Evolutionary conservation across 1,140 invertebrate species (phyloP).

Genomic region (Drosophila pandora): DNA sequence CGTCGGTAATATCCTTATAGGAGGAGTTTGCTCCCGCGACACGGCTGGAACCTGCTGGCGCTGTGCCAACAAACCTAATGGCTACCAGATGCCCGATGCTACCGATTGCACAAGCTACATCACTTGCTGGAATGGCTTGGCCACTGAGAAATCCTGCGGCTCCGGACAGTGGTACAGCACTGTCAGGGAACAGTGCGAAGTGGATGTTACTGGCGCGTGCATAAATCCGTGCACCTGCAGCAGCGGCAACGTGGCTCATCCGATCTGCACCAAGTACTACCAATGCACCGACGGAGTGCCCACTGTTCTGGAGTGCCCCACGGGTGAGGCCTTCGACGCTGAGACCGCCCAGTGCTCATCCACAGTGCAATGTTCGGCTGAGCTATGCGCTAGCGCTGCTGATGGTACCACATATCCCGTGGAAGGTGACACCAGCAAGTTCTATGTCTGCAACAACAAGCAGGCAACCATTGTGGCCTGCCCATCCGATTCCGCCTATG

Average conservation of each 20-base stretch:
- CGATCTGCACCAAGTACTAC: conserved; percentile 69
- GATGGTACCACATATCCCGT: conserved; percentile 35
- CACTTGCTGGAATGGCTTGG: conserved; percentile 55
- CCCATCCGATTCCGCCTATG: conserved; percentile 9
- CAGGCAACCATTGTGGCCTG: conserved; percentile 38
- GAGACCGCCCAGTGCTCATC: conserved; percentile 26
- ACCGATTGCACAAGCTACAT: conserved; percentile 57
- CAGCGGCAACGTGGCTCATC: conserved; percentile 57
- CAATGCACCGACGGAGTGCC: conserved; percentile 60
- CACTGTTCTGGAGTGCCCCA: conserved; percentile 48
- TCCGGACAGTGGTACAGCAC: conserved; percentile 54
- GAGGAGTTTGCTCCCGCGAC: conserved; percentile 52
- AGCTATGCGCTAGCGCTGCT: conserved; percentile 17
- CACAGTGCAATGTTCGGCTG: conserved; percentile 26
- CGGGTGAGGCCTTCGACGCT: conserved; percentile 44
- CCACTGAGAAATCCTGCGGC: conserved; percentile 27
- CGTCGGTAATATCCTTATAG: conserved; percentile 60
- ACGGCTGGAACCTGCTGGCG: conserved; percentile 53
- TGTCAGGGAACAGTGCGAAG: conserved; percentile 20
- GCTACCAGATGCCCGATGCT: conserved; percentile 41
- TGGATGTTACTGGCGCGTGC: conserved; percentile 60
- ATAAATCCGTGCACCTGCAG: conserved; percentile 66
- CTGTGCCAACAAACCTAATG: conserved; percentile 59
- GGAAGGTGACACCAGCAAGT: conserved; percentile 26
- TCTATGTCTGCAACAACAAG: conserved; percentile 44